Evolutionary conservation across 1,140 invertebrate species (phyloP), one percentile per base, ranked within the genome.

Genomic region (Goniozus legneri): DNA sequence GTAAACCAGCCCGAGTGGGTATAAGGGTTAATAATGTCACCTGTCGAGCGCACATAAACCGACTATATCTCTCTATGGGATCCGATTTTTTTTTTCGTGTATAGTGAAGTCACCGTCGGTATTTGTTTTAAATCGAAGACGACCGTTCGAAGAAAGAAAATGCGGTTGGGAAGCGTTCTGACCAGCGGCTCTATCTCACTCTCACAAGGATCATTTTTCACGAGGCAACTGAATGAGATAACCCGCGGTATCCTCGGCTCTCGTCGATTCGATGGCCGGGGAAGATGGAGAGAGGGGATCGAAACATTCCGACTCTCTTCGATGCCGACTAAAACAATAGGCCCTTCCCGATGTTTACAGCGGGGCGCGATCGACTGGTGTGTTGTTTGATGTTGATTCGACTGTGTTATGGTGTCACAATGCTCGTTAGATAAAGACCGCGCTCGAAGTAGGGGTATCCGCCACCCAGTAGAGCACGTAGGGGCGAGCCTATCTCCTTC

Each of bases 201-300:
- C 62, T 65, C 67, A 62, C 64, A 69, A 54, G 58, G 64, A 74
- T 72, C 62, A 53, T 60, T 70, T 74, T 71, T 69, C 64, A 67
- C 32, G 39, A 50, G 52, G 46, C 48, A 59, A 43, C 52, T 50
- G 49, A 44, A 45, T 27, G 40, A 64, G 63, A 72, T 67, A 71
- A 69, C 20, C 52, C 54, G 48, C 45, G 49, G 48, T 50, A 34
- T 22, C 36, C 37, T 19, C 32, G 14, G 7, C 3, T 42, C 39
- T n/a, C n/a, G n/a, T n/a, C n/a, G n/a, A n/a, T n/a, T n/a, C n/a
- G n/a, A n/a, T n/a, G n/a, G n/a, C n/a, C n/a, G n/a, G n/a, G n/a
- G n/a, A n/a, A n/a, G n/a, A n/a, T n/a, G n/a, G n/a, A n/a, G n/a
- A n/a, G n/a, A n/a, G n/a, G n/a, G n/a, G n/a, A n/a, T n/a, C n/a